Evolutionary conservation across 2,888 invertebrate genomes (phyloP).

Genomic region (Bhutanitis thaidina): DNA sequence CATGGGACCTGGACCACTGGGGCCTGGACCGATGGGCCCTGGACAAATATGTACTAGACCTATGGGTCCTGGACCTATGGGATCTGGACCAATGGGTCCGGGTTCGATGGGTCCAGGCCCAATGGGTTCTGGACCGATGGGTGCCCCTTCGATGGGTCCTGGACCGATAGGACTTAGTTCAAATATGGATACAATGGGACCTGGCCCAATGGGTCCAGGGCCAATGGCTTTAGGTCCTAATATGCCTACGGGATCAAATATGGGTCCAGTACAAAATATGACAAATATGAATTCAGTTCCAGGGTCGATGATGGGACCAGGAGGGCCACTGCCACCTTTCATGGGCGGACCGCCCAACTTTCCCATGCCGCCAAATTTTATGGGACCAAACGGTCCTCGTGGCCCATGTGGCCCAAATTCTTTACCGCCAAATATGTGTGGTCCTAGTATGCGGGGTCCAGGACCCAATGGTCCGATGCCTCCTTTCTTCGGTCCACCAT

Average conservation of each 20-base stretch:
- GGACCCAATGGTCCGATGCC: conserved; percentile 46
- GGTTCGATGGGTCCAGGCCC: conserved; percentile 25
- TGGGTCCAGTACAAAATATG: not conserved
- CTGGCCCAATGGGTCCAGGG: conserved; percentile 27
- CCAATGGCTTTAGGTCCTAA: conserved; percentile 24
- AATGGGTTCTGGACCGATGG: conserved; percentile 27
- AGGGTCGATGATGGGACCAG: conserved; percentile 29
- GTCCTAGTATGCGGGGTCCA: conserved; percentile 39
- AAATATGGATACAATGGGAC: conserved; percentile 33
- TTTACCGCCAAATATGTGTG: conserved; percentile 46
- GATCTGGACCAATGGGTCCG: conserved; percentile 27
- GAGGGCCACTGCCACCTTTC: conserved; percentile 45
- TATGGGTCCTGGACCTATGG: conserved; percentile 28
- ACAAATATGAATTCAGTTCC: conserved; percentile 31
- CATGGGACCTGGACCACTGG: conserved; percentile 27
- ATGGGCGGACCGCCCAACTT: conserved; percentile 64
- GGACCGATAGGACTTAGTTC: conserved; percentile 27
- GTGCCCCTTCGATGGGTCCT: conserved; percentile 25
- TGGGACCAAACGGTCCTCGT: conserved; percentile 66
- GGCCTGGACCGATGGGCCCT: conserved; percentile 30
- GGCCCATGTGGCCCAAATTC: conserved; percentile 43
- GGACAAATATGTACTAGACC: conserved; percentile 23
- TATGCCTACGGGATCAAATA: not conserved
- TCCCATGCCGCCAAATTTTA: conserved; percentile 62
- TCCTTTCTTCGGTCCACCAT: conserved; percentile 44